Conservation (phyloP, 2,888 invertebrate genomes). For the Ennomos quercinarius region DNA sequence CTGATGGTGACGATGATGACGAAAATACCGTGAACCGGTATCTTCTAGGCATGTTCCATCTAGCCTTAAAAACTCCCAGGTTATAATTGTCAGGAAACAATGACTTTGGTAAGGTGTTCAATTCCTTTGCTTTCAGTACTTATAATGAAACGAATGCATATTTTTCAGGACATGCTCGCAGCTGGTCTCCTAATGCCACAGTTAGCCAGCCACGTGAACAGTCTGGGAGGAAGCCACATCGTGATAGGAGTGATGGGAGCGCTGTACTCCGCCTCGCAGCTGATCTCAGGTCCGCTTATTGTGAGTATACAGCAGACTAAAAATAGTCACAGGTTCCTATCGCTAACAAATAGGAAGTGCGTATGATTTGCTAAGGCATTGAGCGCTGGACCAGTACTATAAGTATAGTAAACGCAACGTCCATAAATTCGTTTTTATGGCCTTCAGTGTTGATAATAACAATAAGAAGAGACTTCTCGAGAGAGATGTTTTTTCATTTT, state of each 20-base stretch:
- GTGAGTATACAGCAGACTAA: slow-evolving; percentile 60
- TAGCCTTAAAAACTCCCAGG: too few species aligned
- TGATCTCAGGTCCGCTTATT: slow-evolving; percentile 83
- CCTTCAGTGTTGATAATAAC: too few species aligned
- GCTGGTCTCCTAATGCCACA: slow-evolving; percentile 53
- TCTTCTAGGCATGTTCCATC: too few species aligned
- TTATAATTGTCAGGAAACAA: too few species aligned
- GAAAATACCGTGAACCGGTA: too few species aligned
- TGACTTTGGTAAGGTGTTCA: too few species aligned
- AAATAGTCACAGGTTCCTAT: slow-evolving; percentile 8
- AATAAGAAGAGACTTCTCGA: too few species aligned
- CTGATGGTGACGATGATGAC: too few species aligned
- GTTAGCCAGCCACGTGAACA: slow-evolving; percentile 66
- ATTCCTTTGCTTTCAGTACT: too few species aligned
- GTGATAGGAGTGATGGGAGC: slow-evolving; percentile 82
- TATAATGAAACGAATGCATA: background rate
- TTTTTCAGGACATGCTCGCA: slow-evolving; percentile 54
- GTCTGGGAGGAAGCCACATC: slow-evolving; percentile 80
- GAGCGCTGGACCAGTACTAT: background rate
- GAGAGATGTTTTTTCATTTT: too few species aligned
- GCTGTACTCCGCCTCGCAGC: slow-evolving; percentile 82
- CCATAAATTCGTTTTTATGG: too few species aligned
- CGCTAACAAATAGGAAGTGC: slow-evolving; percentile 16
- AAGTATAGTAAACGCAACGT: too few species aligned
- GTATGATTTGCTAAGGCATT: slow-evolving; percentile 2